Conservation (phyloP, 1,140 invertebrate genomes). For the Lethocerus indicus region DNA sequence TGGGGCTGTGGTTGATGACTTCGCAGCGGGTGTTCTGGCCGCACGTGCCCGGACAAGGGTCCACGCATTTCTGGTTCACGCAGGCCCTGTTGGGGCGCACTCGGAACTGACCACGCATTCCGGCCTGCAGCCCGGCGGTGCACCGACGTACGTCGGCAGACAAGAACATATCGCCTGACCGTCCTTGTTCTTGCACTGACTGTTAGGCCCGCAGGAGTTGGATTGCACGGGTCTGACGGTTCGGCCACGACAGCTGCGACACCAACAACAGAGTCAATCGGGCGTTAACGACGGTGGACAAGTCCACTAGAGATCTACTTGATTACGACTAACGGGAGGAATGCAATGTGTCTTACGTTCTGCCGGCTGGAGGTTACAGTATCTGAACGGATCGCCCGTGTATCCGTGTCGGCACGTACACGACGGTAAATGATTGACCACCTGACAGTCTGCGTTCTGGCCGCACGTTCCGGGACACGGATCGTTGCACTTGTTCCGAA, state of each 20-base stretch:
- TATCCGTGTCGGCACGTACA: constrained; percentile 43
- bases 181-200: constrained; percentile 35
- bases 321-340: no score
- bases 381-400: constrained; percentile 25
- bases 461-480: constrained; percentile 52
- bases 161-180: constrained; percentile 42
- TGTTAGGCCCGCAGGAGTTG: constrained; percentile 42
- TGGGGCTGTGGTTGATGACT: constrained; percentile 36
- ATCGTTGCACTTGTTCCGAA: constrained; percentile 47
- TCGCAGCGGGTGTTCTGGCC: constrained; percentile 30
- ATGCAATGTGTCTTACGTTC: constrained; percentile 18
- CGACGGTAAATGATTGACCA: constrained; percentile 48
- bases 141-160: constrained; percentile 32
- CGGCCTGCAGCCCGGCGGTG: constrained; percentile 40
- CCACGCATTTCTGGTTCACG: constrained; percentile 36
- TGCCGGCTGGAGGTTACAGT: constrained; percentile 31
- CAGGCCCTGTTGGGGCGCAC: constrained; percentile 41
- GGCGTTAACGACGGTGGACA: no score
- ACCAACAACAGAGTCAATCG: neutral
- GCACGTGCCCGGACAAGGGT: constrained; percentile 33
- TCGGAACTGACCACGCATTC: constrained; percentile 45
- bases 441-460: constrained; percentile 42
- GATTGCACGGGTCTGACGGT: constrained; percentile 32
- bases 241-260: constrained; percentile 16
- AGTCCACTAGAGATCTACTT: no score